Conservation (phyloP, 2,113 vertebrate genomes). For the Corythaeola cristata region DNA sequence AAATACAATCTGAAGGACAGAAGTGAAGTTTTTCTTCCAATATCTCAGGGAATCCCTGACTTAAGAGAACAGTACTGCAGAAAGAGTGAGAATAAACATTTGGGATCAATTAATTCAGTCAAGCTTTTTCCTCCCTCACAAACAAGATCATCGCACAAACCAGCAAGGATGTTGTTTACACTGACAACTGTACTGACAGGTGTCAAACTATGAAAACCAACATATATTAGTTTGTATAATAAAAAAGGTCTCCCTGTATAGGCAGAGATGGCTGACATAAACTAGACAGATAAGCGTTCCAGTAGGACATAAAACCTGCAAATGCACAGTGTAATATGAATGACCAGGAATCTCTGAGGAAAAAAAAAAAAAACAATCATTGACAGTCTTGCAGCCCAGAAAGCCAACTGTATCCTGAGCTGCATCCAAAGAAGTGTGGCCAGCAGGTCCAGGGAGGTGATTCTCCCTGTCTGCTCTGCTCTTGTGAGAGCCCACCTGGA, state of each 20-base stretch:
- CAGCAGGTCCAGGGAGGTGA: too few species aligned
- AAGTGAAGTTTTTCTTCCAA: not conserved
- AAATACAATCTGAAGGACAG: not conserved
- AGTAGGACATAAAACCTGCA: not conserved
- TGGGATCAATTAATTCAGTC: not conserved
- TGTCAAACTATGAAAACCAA: not conserved
- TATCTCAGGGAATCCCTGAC: not conserved
- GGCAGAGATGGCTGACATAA: not conserved
- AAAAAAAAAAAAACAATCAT: not conserved
- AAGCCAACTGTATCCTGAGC: too few species aligned
- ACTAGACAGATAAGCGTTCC: not conserved
- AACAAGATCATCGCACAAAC: not conserved
- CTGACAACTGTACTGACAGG: not conserved
- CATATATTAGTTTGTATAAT: not conserved
- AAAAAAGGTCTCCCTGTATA: not conserved
- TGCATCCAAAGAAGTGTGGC: too few species aligned
- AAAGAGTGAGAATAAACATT: not conserved
- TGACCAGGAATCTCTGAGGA: not conserved
- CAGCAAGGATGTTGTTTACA: not conserved
- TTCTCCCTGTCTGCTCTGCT: too few species aligned
- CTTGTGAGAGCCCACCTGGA: too few species aligned
- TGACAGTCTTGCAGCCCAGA: not conserved
- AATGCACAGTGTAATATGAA: not conserved
- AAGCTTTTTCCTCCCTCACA: not conserved
- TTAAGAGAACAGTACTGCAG: not conserved